Base-by-base conservation (phyloP, 2,888 invertebrate species). In the Diaphora mendica region DNA sequence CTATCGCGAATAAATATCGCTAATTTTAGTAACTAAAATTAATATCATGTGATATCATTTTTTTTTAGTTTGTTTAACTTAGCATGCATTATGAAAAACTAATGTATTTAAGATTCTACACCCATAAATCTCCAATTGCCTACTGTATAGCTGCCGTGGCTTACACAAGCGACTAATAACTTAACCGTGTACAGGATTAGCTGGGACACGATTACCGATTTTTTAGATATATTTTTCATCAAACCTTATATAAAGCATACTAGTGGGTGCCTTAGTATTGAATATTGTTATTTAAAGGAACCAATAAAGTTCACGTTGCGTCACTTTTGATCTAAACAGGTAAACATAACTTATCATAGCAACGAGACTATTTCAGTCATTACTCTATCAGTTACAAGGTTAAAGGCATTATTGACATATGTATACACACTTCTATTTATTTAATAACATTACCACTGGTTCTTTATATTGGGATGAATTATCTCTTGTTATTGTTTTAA, bases 301-400 rank as follows among this genome's bases (percentile, higher is more conserved):
- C 15, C 35, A 68, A 15, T 42, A 9, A 23, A 35, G 51, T 55
- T 55, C 51, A 39, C 8, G 33, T 55, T 35, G 35, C 68, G 17
- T 68, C 55, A 39, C 35, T 35, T 33, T 35, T 35, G 35, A 68
- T 35, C 35, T 15, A 9, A 68, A 35, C 68, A 35, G 68, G 55
- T 68, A 55, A 35, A 55, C 35, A 55, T 7, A 39, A 35, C 8
- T 68, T 39, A 55, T 55, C 55, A 35, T 23, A 23, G 33, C 33
- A 68, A 55, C 55, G 51, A 48, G 23, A 67, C 67, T 48, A 23
- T 67, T 68, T 68, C 15, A 68, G 35, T 55, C n/a, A 65, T n/a
- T 65, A 65, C 8, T 30, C 23, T 68, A 55, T 68, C 26, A 0
- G 68, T 68, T 51, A n/a, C 68, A 68, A 68, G 68, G 68, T 68